Evolutionary conservation across 2,888 invertebrate genomes (phyloP), one percentile per base, ranked within the genome.

Genomic region (Chironomus tentans): DNA sequence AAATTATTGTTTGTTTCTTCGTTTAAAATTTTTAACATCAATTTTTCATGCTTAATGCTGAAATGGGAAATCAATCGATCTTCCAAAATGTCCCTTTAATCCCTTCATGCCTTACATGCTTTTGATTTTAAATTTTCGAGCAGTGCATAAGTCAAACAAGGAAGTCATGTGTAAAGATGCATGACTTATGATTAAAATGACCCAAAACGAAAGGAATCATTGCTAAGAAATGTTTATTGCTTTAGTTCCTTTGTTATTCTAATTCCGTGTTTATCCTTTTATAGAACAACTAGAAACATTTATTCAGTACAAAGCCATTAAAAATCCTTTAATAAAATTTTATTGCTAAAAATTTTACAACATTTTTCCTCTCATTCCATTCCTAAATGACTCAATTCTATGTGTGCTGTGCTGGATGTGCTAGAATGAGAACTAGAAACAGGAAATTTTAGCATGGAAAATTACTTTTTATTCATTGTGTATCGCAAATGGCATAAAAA

Each of bases 401-500:
- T 15, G 7, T n/a, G n/a, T n/a, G n/a, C n/a, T n/a, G n/a, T 56
- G 18, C n/a, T 56, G 18, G 1, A n/a, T 56, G 56, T 56, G 18
- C 15, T 6, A 56, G 18, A 56, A n/a, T 13, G n/a, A 56, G 18
- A 56, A 56, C 15, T 15, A 18, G 18, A 18, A n/a, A 18, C 15
- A 56, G 22, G 22, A 65, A 22, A 21, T 28, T 70, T 18, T 7
- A 38, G 38, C 70, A 70, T 70, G 48, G 18, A 70, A 47, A 70
- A 70, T 56, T 71, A 15, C 56, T 56, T 56, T 15, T 50, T 18
- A 50, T 56, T n/a, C 22, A 71, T 71, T 71, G 71, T 71, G 56
- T 47, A 24, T 71, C 21, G 71, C 24, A 71, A 71, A 71, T 71
- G 71, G 71, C 71, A 71, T 71, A 56, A 71, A 71, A 71, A 21